A percentile compares a stretch with the other conserved stretches of the same genome.
Evolutionary conservation across 2,113 vertebrate genomes (phyloP).

Genomic region (Motacilla alba): DNA sequence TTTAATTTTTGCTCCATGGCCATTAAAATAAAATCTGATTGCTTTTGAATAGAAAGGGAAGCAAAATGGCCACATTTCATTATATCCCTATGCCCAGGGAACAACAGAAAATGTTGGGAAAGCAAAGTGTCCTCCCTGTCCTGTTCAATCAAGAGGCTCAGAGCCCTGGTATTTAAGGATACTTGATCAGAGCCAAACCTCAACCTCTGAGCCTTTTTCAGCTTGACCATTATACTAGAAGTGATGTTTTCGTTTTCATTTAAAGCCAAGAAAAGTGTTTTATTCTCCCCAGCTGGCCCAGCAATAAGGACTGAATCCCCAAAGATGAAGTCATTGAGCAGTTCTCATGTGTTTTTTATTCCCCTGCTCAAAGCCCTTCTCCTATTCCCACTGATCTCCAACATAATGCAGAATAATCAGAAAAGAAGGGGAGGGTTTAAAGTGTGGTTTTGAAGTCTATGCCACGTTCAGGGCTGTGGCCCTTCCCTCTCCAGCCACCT

Average conservation of each 20-base stretch:
- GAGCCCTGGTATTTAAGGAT: neutral
- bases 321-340: neutral
- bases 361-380: neutral
- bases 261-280: neutral
- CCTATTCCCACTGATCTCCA: neutral
- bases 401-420: neutral
- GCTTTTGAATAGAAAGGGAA: neutral
- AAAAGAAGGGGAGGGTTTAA: neutral
- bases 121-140: neutral
- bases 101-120: neutral
- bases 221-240: neutral
- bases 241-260: neutral
- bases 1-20: neutral
- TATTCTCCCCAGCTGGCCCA: constrained; percentile 19
- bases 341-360: neutral
- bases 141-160: neutral
- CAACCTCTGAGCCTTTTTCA: neutral
- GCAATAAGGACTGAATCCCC: constrained; percentile 16
- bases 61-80: neutral
- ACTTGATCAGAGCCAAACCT: neutral
- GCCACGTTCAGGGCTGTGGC: neutral
- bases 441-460: neutral
- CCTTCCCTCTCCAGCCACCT: neutral
- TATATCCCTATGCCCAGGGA: neutral
- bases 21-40: neutral